Conservation (phyloP, 1,140 invertebrate species). For the Scaptomyza pallida region DNA sequence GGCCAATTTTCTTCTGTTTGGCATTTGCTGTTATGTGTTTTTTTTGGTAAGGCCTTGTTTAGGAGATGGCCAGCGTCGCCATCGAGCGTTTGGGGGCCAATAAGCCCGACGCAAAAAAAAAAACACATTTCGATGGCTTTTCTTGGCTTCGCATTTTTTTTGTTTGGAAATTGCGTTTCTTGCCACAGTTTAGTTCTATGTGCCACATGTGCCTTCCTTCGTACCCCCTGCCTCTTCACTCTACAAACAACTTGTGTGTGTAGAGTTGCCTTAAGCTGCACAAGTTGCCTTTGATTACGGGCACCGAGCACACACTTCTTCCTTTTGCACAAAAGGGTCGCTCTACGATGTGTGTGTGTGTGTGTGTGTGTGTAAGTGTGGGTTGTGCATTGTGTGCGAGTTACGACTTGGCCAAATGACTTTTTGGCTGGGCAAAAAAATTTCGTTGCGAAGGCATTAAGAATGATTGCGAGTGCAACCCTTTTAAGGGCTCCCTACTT, state of each 20-base stretch:
- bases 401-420: slow-evolving; percentile 48
- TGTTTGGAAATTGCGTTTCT: slow-evolving; percentile 45
- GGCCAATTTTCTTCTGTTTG: slow-evolving; percentile 58
- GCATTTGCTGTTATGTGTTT: slow-evolving; percentile 24
- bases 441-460: slow-evolving; percentile 26
- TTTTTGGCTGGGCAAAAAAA: slow-evolving; percentile 42
- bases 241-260: slow-evolving; percentile 10
- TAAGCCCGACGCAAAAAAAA: slow-evolving; percentile 32
- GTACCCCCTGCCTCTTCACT: too few relatives aligned
- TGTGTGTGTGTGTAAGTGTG: slow-evolving; percentile 15
- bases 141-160: slow-evolving; percentile 43
- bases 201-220: background rate
- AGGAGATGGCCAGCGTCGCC: slow-evolving; percentile 4
- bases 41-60: slow-evolving; percentile 40
- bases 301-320: background rate
- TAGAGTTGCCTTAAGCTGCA: slow-evolving; percentile 46
- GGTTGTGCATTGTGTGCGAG: slow-evolving; percentile 47
- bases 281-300: slow-evolving; percentile 39
- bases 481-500: background rate
- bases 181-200: slow-evolving; percentile 16
- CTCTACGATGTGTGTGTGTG: background rate
- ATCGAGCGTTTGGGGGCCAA: slow-evolving; percentile 19
- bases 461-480: slow-evolving; percentile 18
- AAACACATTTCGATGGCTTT: slow-evolving; percentile 37
- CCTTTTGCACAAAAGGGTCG: slow-evolving; percentile 22